Evolutionary conservation across 2,797 vertebrate genomes (phyloP).

Genomic region (Bradypodion ventrale): DNA sequence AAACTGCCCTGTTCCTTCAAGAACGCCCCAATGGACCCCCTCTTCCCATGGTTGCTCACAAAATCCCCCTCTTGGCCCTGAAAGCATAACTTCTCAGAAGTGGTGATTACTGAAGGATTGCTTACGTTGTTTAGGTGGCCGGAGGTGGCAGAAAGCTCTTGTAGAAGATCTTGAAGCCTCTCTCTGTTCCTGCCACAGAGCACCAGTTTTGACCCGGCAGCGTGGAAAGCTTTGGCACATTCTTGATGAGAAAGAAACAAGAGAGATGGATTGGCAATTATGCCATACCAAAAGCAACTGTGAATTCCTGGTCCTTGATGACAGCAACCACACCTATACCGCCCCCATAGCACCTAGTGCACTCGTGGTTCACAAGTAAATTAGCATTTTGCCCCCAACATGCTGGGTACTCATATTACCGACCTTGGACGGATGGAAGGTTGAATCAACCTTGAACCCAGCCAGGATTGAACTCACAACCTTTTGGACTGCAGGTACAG

Average conservation of each 20-base stretch:
- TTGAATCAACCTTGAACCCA: too few relatives aligned
- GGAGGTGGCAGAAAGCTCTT: slow-evolving; percentile 75
- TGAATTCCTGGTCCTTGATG: too few relatives aligned
- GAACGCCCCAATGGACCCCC: neutral
- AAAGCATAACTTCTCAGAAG: too few relatives aligned
- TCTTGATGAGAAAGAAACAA: slow-evolving; percentile 72
- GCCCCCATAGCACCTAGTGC: too few relatives aligned
- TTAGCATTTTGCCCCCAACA: too few relatives aligned
- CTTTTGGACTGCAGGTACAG: too few relatives aligned
- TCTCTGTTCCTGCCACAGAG: slow-evolving; percentile 86
- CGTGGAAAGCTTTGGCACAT: slow-evolving; percentile 89
- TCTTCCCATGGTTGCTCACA: neutral
- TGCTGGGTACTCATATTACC: too few relatives aligned
- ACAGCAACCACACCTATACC: too few relatives aligned
- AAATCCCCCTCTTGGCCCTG: neutral
- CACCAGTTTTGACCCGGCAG: slow-evolving; percentile 86
- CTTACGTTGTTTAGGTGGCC: slow-evolving; percentile 67
- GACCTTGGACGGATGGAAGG: too few relatives aligned
- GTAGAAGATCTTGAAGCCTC: slow-evolving; percentile 82
- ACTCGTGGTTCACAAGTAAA: too few relatives aligned
- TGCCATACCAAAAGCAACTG: neutral
- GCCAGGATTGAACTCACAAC: too few relatives aligned
- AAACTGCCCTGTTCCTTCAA: too few relatives aligned
- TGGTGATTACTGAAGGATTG: rapidly evolving
- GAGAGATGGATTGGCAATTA: neutral